These are phyloP conservation scores for Parnassius smintheus DNA, from an alignment of 2,888 invertebrate genomes.

Conservation along the genomic window DNA sequence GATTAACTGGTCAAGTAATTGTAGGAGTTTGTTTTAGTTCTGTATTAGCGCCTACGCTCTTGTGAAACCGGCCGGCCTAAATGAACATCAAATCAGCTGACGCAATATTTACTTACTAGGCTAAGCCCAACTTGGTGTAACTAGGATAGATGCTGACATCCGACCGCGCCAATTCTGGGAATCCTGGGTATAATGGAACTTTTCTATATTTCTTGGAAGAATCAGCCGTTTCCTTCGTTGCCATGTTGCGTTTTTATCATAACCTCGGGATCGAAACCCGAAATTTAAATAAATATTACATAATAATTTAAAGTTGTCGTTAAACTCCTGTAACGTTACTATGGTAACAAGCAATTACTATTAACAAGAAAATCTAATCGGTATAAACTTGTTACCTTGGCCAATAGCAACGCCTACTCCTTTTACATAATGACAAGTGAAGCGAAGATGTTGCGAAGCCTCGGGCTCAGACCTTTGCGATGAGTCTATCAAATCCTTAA, in stretches of 20 bases:
- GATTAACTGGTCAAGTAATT: too few relatives aligned
- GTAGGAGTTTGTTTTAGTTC: too few relatives aligned
- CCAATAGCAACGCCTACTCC: too few relatives aligned
- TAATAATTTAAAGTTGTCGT: not conserved
- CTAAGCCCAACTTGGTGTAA: constrained; percentile 78
- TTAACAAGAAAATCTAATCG: too few relatives aligned
- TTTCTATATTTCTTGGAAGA: constrained; percentile 42
- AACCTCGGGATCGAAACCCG: not conserved
- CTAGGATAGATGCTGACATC: constrained; percentile 84
- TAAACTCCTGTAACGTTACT: constrained; percentile 21
- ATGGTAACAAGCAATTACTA: constrained; percentile 14
- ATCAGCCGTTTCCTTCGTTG: constrained; percentile 22
- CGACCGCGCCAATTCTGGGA: constrained; percentile 78
- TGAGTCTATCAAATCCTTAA: too few relatives aligned
- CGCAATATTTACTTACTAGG: constrained; percentile 79
- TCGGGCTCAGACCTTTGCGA: too few relatives aligned
- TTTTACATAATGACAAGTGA: too few relatives aligned
- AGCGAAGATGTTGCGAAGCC: too few relatives aligned
- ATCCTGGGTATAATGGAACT: constrained; percentile 68
- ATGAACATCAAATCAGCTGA: too few relatives aligned
- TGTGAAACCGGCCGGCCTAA: too few relatives aligned
- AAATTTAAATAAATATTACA: not conserved
- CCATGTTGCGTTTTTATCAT: constrained; percentile 3
- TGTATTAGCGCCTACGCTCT: too few relatives aligned
- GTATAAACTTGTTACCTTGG: too few relatives aligned